Percentiles rank a stretch among this genome's conserved stretches.
phyloP scores from a whole-genome alignment of 2,888 invertebrate genomes.

The Rhingia campestris region DNA sequence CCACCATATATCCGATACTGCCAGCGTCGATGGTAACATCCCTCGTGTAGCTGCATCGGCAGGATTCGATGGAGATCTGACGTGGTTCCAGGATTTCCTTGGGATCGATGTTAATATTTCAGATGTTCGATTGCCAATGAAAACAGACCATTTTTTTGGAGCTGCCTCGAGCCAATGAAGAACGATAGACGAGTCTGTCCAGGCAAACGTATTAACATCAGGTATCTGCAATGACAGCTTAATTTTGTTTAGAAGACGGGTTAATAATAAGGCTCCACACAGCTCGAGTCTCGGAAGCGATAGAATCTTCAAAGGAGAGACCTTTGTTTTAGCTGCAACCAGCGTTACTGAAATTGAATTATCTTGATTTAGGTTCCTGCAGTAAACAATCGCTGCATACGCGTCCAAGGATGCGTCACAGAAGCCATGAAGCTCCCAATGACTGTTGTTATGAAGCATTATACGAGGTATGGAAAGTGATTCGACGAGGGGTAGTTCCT shows the following conservation, averaged over 20 bases:
- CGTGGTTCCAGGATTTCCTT: conserved; percentile 7
- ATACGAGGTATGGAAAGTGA: conserved; percentile 8
- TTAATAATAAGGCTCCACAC: conserved; percentile 1
- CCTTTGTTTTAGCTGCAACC: conserved; percentile 5
- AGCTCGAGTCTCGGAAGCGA: conserved; percentile 15
- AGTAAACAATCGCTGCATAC: not conserved
- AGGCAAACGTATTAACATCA: conserved; percentile 3
- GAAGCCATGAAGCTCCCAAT: conserved; percentile 3
- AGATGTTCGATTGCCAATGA: conserved; percentile 31
- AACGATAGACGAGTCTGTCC: conserved; percentile 1
- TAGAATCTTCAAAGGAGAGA: conserved; percentile 2
- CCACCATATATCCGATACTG: conserved; percentile 23
- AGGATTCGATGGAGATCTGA: conserved; percentile 24
- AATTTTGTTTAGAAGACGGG: conserved; percentile 7
- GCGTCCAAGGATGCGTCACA: conserved; percentile 15
- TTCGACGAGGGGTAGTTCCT: conserved; percentile 4
- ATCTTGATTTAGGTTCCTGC: not conserved
- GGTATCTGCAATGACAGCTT: conserved; percentile 4
- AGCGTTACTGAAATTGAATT: not conserved
- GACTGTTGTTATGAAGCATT: not conserved
- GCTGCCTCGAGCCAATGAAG: conserved; percentile 31
- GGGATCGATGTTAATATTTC: conserved; percentile 14
- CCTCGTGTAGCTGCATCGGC: conserved; percentile 41
- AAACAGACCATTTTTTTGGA: conserved; percentile 35
- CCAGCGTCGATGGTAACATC: conserved; percentile 8